Evolutionary conservation across 2,113 vertebrate species (phyloP), one percentile per base, ranked within the genome.

Genomic region (Gadus chalcogrammus): DNA sequence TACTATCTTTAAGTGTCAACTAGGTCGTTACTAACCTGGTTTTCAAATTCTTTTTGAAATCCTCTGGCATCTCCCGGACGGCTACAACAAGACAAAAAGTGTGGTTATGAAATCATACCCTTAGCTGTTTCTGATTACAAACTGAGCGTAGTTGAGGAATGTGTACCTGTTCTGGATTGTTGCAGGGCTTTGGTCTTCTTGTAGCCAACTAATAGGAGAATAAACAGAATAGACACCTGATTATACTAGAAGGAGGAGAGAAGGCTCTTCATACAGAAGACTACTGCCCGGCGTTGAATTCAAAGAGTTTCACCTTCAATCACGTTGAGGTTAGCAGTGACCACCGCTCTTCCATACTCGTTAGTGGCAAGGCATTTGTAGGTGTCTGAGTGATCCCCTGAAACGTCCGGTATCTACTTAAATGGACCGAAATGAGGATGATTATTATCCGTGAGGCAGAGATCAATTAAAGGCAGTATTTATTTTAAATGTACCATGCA

Each of bases 281-380:
- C 42, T 9, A 48, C 42, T 9, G 42, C 42, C 42, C 12, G 42
- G 8, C 11, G 15, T 62, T 62, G 12, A 16, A 18, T 28, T 15
- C 89, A 24, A 24, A 24, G 24, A 24, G 24, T 24, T 24, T 83
- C 77, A 95, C 96, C 92, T 91, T 95, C 94, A 59, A 96, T 89
- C 55, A 97, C 83, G 8, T 93, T 94, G 53, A 97, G 92, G 9
- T 90, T 79, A 0, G 78, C 93, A 0, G 90, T 91, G 67, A 95
- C 95, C 0, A 84, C 2, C 8, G 94, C 95, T 86, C 92, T 93
- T 67, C 96, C 95, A 0, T 92, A 97, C 3, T 86, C 78, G 64
- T 97, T 98, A 52, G 70, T 79, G 1, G 93, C 94, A 0, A 11
- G 82, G 83, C 94, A 97, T 66, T 91, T 94, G 71, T 96, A 97